Conservation (phyloP, 2,797 vertebrate species). For the Manis crassicaudata region DNA sequence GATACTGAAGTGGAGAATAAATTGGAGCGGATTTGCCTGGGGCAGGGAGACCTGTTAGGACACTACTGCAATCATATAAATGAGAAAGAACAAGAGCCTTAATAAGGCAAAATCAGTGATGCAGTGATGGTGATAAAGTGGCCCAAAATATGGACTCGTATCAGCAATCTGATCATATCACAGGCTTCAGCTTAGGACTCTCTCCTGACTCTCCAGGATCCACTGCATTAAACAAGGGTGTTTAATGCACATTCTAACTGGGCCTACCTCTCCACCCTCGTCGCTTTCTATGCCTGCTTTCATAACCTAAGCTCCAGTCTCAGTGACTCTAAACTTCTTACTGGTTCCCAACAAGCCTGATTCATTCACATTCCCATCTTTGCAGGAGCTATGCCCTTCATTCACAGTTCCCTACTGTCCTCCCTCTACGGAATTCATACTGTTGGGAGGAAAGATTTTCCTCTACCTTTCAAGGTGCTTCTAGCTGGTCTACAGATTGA, state of each 20-base stretch:
- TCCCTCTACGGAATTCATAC: neutral
- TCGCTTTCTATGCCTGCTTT: neutral
- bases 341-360: neutral
- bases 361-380: neutral
- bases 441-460: too few relatives aligned
- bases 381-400: neutral
- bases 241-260: neutral
- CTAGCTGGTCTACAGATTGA: too few relatives aligned
- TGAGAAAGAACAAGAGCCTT: neutral
- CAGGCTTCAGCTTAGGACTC: conserved; percentile 9
- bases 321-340: neutral
- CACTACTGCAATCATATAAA: neutral
- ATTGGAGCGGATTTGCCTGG: neutral
- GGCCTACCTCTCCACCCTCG: neutral
- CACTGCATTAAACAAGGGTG: neutral
- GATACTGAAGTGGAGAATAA: neutral
- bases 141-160: neutral
- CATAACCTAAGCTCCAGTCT: neutral
- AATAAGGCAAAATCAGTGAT: neutral
- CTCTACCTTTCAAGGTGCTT: too few relatives aligned
- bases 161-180: neutral
- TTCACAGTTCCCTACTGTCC: neutral
- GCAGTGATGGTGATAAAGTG: neutral
- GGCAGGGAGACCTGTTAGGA: neutral
- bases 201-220: neutral